A percentile compares a stretch with the other conserved stretches of the same genome.
Conservation (phyloP, 2,888 invertebrate genomes). For the Drosophila demipolita region DNA sequence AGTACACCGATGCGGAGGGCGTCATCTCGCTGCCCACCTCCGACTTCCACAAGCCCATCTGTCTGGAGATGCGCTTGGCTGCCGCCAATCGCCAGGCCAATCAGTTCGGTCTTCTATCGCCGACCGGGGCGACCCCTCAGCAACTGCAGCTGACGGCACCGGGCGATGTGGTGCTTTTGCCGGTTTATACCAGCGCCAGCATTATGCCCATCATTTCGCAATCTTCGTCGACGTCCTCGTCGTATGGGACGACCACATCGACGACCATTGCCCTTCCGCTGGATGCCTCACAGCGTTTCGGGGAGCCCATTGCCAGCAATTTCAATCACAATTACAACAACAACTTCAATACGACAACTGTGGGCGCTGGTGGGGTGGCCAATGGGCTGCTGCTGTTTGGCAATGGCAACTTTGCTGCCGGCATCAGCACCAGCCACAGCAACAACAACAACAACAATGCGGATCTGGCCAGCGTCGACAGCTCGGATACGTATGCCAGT, state of each 20-base stretch:
- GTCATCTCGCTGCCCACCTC: constrained; percentile 94
- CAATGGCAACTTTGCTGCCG: constrained; percentile 67
- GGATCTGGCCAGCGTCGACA: constrained; percentile 88
- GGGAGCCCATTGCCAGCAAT: constrained; percentile 78
- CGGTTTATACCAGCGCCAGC: constrained; percentile 56
- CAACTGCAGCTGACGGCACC: constrained; percentile 33
- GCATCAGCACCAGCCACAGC: constrained; percentile 68
- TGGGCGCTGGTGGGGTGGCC: constrained; percentile 58
- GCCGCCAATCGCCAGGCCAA: constrained; percentile 64
- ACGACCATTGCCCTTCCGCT: constrained; percentile 84
- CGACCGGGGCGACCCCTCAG: constrained; percentile 58
- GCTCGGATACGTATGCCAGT: constrained; percentile 98
- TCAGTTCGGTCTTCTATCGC: constrained; percentile 71
- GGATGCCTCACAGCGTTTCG: constrained; percentile 82
- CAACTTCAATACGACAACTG: constrained; percentile 82
- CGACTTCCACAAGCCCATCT: constrained; percentile 93
- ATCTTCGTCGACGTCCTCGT: constrained; percentile 82
- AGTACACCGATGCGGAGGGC: constrained; percentile 95
- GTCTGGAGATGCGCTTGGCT: constrained; percentile 90
- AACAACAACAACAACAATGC: constrained; percentile 85
- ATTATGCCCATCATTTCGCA: constrained; percentile 78
- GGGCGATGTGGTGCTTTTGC: constrained; percentile 40
- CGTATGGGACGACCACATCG: constrained; percentile 84
- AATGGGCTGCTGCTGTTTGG: constrained; percentile 65
- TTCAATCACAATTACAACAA: constrained; percentile 84